phyloP scores from a whole-genome alignment of 1,140 invertebrate genomes.

The Eriocheir sinensis region DNA sequence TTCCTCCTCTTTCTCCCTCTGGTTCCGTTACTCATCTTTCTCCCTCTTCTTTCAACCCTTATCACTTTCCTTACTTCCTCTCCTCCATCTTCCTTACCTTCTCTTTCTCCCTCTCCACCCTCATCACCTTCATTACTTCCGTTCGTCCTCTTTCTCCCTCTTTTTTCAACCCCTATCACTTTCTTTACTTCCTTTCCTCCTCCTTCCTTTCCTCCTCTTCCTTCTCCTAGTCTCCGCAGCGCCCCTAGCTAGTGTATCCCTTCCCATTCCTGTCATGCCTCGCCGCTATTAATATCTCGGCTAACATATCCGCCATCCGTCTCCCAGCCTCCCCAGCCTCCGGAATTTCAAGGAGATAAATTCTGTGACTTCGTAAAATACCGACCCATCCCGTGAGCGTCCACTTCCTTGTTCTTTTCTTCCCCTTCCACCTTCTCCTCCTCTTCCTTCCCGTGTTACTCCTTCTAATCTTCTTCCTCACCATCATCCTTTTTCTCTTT shows the following conservation, averaged over 20 bases:
- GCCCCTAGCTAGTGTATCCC: background rate
- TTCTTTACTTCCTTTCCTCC: too few relatives aligned
- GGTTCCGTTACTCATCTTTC: background rate
- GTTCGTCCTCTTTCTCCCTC: background rate
- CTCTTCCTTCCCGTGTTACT: too few relatives aligned
- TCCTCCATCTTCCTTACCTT: background rate
- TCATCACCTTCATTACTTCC: background rate
- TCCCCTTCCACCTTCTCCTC: too few relatives aligned
- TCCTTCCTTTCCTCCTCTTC: background rate
- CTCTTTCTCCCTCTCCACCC: background rate
- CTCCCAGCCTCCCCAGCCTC: constrained; percentile 6
- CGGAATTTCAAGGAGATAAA: constrained; percentile 48
- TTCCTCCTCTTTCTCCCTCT: background rate
- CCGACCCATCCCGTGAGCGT: background rate
- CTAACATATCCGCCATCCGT: constrained; percentile 51
- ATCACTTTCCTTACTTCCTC: background rate
- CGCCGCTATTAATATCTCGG: constrained; percentile 44
- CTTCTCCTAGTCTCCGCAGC: background rate
- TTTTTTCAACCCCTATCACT: background rate
- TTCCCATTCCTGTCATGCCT: background rate
- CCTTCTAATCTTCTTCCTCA: too few relatives aligned
- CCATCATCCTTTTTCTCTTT: too few relatives aligned
- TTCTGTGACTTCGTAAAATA: constrained; percentile 33
- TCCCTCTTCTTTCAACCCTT: background rate
- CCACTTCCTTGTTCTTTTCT: too few relatives aligned